phyloP scores from a whole-genome alignment of 2,797 vertebrate genomes.

The Cyprinella venusta region DNA sequence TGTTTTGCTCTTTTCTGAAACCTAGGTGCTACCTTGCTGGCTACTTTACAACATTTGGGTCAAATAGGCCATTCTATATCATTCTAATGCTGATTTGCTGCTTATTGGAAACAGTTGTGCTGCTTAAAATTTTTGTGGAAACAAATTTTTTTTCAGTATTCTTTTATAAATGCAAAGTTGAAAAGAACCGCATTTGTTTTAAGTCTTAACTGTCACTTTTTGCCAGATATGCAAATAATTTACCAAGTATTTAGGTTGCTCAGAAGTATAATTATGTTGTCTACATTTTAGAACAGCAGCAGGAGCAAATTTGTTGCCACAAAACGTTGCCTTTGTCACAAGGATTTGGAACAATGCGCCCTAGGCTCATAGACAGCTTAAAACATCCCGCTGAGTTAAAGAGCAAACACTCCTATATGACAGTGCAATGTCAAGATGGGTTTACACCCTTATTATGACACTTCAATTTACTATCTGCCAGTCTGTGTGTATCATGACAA shows the following conservation, averaged over 20 bases:
- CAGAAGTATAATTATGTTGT: background rate
- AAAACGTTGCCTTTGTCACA: background rate
- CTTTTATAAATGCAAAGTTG: background rate
- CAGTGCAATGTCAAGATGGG: constrained; percentile 45
- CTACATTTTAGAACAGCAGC: background rate
- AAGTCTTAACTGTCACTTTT: background rate
- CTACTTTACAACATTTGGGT: background rate
- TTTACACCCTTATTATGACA: constrained; percentile 55
- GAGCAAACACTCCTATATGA: constrained; percentile 25
- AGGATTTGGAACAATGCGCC: background rate
- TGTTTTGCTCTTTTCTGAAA: background rate
- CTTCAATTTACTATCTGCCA: constrained; percentile 53
- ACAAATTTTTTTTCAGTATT: background rate
- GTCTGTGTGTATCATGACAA: background rate
- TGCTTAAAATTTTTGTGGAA: background rate
- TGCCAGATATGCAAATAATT: background rate
- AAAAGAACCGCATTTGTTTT: background rate
- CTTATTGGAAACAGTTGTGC: background rate
- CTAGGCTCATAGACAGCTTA: constrained; percentile 17
- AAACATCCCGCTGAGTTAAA: constrained; percentile 13
- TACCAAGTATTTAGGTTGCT: background rate
- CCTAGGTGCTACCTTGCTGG: background rate
- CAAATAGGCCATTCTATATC: background rate
- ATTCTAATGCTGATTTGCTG: too few relatives aligned
- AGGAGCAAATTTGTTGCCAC: background rate